phyloP scores from a whole-genome alignment of 1,140 invertebrate species.

The Yoshiicerus persimilis region DNA sequence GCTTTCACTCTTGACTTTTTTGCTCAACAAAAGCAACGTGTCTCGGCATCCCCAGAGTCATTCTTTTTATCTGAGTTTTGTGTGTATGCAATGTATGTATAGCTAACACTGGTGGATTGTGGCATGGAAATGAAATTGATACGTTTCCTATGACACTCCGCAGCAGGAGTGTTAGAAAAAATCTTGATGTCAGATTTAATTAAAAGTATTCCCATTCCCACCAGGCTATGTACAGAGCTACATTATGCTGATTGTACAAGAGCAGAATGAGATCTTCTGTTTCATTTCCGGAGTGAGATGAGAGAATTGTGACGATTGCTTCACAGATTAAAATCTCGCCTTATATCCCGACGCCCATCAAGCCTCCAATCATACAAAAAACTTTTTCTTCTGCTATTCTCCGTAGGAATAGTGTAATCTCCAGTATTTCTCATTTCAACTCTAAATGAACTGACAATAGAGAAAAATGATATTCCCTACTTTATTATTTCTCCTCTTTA shows the following conservation, averaged over 20 bases:
- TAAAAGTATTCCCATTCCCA: neutral
- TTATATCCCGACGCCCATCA: neutral
- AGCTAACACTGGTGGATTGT: neutral
- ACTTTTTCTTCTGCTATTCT: neutral
- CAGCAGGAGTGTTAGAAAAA: neutral
- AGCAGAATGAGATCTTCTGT: neutral
- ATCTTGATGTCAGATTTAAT: neutral
- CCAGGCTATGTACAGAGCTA: neutral
- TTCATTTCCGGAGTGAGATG: neutral
- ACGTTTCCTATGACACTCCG: neutral
- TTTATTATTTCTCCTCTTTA: neutral
- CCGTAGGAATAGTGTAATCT: neutral
- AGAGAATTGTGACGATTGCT: neutral
- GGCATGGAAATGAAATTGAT: neutral
- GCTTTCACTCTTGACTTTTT: neutral
- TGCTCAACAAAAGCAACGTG: neutral
- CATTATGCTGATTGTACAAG: neutral
- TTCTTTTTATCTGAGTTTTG: neutral
- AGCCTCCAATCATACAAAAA: neutral
- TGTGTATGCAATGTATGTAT: neutral
- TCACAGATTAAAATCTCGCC: neutral
- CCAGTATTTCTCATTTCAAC: neutral
- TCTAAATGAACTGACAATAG: neutral
- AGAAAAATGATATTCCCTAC: neutral
- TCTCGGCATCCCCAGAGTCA: neutral